These are phyloP conservation scores for Drosophila niveifrons DNA, from an alignment of 2,888 invertebrate genomes.

Conservation along the genomic window DNA sequence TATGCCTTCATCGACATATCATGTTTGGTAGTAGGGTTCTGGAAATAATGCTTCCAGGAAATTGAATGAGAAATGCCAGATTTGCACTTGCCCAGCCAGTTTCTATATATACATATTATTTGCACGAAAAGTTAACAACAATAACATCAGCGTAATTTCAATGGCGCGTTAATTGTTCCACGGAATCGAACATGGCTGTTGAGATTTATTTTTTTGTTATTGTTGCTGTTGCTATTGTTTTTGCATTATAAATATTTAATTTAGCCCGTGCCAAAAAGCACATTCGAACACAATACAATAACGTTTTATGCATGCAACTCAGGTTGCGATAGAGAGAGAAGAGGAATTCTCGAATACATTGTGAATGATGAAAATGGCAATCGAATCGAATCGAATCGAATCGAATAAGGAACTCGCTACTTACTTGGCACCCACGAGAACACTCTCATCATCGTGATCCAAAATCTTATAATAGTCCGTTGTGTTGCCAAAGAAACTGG, in stretches of 20 bases:
- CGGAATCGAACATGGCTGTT: conserved; percentile 57
- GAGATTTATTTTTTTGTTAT: conserved; percentile 21
- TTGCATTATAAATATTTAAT: conserved; percentile 59
- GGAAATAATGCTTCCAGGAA: conserved; percentile 62
- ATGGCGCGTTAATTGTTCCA: conserved; percentile 67
- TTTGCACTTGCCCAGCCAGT: conserved; percentile 59
- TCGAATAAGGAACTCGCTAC: conserved; percentile 59
- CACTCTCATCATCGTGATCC: conserved; percentile 93
- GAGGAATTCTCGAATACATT: conserved; percentile 30
- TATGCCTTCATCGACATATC: background rate
- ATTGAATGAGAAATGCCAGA: conserved; percentile 61
- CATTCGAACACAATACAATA: conserved; percentile 13
- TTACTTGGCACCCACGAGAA: conserved; percentile 96
- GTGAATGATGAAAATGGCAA: conserved; percentile 27
- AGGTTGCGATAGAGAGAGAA: conserved; percentile 43
- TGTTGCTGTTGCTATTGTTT: conserved; percentile 10
- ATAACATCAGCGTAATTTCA: conserved; percentile 42
- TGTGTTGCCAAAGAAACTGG: conserved; percentile 91
- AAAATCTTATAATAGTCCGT: conserved; percentile 96
- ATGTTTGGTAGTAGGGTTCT: background rate
- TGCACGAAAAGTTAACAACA: conserved; percentile 33
- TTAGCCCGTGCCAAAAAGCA: conserved; percentile 57
- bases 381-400: conserved; percentile 2
- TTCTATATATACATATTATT: conserved; percentile 13
- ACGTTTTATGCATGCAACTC: conserved; percentile 44